Evolutionary conservation across 2,888 invertebrate species (phyloP).

Genomic region (Stenotaenia linearis): DNA sequence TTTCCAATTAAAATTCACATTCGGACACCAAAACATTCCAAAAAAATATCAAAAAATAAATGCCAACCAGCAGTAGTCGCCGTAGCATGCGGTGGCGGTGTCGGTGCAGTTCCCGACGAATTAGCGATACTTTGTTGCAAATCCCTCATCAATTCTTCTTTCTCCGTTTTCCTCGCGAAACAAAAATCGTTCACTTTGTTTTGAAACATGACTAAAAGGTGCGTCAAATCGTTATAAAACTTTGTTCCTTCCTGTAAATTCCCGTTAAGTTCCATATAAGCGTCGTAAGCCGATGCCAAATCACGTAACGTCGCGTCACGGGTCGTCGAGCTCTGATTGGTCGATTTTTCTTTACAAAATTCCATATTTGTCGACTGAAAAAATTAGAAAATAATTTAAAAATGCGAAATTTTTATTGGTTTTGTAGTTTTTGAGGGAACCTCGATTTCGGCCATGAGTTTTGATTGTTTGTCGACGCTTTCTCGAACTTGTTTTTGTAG

Average conservation of each 20-base stretch:
- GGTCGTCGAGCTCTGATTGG: constrained; percentile 57
- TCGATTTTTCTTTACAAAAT: constrained; percentile 59
- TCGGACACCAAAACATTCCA: not conserved
- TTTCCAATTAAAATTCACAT: too few species aligned
- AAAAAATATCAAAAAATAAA: not conserved
- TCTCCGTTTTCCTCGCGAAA: constrained; percentile 97
- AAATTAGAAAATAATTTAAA: too few species aligned
- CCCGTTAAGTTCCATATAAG: constrained; percentile 79
- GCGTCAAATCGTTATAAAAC: constrained; percentile 57
- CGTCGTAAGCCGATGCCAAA: constrained; percentile 85
- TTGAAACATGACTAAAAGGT: constrained; percentile 89
- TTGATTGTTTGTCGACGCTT: constrained; percentile 65
- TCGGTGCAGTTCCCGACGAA: constrained; percentile 44
- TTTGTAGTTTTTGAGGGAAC: too few species aligned
- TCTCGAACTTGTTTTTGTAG: constrained; percentile 64
- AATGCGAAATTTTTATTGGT: too few species aligned
- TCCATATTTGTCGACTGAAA: constrained; percentile 53
- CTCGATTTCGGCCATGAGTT: constrained; percentile 63
- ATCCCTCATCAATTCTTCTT: constrained; percentile 93
- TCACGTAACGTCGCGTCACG: constrained; percentile 76
- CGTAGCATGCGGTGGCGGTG: constrained; percentile 41
- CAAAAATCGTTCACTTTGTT: constrained; percentile 96
- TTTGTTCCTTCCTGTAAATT: constrained; percentile 94
- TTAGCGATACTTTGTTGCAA: constrained; percentile 71
- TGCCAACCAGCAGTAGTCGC: constrained; percentile 18